Conservation (phyloP, 2,888 invertebrate genomes). For the Agrotis puta region DNA sequence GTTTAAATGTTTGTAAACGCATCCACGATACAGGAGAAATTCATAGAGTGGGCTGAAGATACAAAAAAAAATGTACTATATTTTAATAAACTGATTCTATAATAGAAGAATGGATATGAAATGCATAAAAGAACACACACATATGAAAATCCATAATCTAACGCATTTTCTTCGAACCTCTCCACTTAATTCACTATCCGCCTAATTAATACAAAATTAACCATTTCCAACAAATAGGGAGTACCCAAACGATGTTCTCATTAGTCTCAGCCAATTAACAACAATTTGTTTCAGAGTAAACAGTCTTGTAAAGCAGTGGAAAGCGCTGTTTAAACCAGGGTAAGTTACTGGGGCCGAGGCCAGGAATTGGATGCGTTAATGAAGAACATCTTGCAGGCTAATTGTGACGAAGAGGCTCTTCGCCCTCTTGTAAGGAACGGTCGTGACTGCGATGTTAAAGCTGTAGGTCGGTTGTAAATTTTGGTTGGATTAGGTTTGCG, state of each 20-base stretch:
- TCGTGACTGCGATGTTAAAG: slow-evolving; percentile 31
- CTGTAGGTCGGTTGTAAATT: slow-evolving; percentile 38
- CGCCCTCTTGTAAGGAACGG: slow-evolving; percentile 4
- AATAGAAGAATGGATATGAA: background rate
- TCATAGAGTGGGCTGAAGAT: too few species aligned
- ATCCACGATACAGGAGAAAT: too few species aligned
- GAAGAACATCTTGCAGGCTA: slow-evolving; percentile 56
- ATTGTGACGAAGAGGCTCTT: slow-evolving; percentile 52
- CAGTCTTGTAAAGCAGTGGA: slow-evolving; percentile 53
- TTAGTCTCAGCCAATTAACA: slow-evolving; percentile 58
- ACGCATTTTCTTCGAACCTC: background rate
- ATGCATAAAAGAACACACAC: background rate
- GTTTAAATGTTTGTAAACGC: too few species aligned
- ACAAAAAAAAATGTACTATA: background rate
- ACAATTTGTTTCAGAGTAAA: slow-evolving; percentile 61
- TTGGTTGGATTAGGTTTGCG: slow-evolving; percentile 23
- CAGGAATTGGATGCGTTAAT: slow-evolving; percentile 61
- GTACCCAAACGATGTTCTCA: slow-evolving; percentile 52
- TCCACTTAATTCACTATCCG: background rate
- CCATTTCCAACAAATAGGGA: slow-evolving; percentile 28
- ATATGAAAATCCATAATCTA: background rate
- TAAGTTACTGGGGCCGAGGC: slow-evolving; percentile 55
- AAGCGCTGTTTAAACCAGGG: slow-evolving; percentile 49
- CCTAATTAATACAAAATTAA: slow-evolving; percentile 37
- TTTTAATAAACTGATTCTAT: background rate